A percentile compares a stretch with the other conserved stretches of the same genome.
Conservation (phyloP, 2,888 invertebrate species). For the Tortricodes alternella region DNA sequence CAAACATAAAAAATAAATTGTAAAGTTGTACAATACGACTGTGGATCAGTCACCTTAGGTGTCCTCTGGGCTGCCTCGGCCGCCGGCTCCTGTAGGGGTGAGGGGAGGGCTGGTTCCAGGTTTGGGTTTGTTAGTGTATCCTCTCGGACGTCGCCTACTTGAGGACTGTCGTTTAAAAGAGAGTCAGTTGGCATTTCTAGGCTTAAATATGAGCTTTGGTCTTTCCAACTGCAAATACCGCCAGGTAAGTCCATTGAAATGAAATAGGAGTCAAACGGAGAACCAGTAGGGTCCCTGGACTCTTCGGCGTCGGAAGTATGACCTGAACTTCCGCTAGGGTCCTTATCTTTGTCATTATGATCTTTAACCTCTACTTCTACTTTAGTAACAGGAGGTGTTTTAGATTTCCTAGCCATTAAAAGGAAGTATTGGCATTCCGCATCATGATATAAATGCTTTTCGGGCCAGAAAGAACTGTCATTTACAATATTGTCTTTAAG, state of each 20-base stretch:
- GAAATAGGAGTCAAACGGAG: slow-evolving; percentile 82
- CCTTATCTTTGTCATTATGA: slow-evolving; percentile 83
- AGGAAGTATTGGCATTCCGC: slow-evolving; percentile 85
- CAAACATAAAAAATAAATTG: slow-evolving; percentile 77
- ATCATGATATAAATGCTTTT: slow-evolving; percentile 84
- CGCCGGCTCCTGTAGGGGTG: slow-evolving; percentile 71
- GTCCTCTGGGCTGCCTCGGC: slow-evolving; percentile 56
- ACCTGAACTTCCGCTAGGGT: slow-evolving; percentile 84
- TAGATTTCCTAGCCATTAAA: slow-evolving; percentile 72
- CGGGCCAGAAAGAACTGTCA: slow-evolving; percentile 83
- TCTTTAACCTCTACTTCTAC: slow-evolving; percentile 56
- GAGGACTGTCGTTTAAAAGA: slow-evolving; percentile 43
- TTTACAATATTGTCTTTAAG: slow-evolving; percentile 59
- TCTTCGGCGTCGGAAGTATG: slow-evolving; percentile 74
- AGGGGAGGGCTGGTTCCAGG: slow-evolving; percentile 67
- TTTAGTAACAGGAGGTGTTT: slow-evolving; percentile 48
- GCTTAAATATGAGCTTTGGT: slow-evolving; percentile 89
- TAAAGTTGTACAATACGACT: slow-evolving; percentile 80
- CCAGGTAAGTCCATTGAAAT: slow-evolving; percentile 89
- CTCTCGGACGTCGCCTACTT: slow-evolving; percentile 61
- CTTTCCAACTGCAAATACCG: slow-evolving; percentile 91
- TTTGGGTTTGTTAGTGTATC: slow-evolving; percentile 78
- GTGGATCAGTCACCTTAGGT: slow-evolving; percentile 78
- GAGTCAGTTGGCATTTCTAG: slow-evolving; percentile 75
- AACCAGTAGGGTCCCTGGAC: slow-evolving; percentile 53